A percentile compares a stretch with the other conserved stretches of the same genome.
Conservation (phyloP, 92 coral and sea anemone species). For the Phymanthus crucifer region DNA sequence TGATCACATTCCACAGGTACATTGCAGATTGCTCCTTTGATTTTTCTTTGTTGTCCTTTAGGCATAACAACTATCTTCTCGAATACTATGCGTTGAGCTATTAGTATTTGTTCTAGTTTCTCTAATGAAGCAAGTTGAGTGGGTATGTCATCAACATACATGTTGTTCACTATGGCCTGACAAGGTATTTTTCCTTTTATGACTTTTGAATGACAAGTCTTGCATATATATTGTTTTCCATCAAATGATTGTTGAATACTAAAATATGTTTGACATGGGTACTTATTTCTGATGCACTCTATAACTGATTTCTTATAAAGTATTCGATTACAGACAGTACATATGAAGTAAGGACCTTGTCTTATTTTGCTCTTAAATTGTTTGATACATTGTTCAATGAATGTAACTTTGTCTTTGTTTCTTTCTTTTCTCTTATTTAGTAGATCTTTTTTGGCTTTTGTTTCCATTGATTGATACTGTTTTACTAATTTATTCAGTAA, state of each 20-base stretch:
- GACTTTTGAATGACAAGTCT: background rate
- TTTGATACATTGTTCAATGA: slow-evolving; percentile 12
- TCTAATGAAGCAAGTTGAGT: slow-evolving; percentile 48
- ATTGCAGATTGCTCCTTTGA: slow-evolving; percentile 53
- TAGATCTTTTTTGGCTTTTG: too few relatives aligned
- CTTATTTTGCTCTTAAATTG: slow-evolving; percentile 22
- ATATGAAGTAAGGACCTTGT: slow-evolving; percentile 21
- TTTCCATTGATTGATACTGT: too few relatives aligned
- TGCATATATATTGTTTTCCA: slow-evolving; percentile 28
- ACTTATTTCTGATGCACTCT: slow-evolving; percentile 10
- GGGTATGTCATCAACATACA: slow-evolving; percentile 57
- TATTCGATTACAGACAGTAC: slow-evolving; percentile 12
- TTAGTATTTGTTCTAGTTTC: slow-evolving; percentile 60
- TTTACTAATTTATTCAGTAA: too few relatives aligned
- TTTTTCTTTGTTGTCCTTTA: slow-evolving; percentile 58
- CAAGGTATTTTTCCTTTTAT: slow-evolving; percentile 53
- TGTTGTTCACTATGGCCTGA: slow-evolving; percentile 59
- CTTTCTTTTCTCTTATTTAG: slow-evolving; percentile 10
- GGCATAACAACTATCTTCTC: slow-evolving; percentile 62
- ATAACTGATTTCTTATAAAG: slow-evolving; percentile 10
- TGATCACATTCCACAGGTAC: too few relatives aligned
- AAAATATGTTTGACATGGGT: slow-evolving; percentile 10
- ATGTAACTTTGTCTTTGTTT: slow-evolving; percentile 3
- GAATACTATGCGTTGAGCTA: slow-evolving; percentile 55
- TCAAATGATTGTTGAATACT: slow-evolving; percentile 50